Conservation (phyloP, 1,140 invertebrate species). For the Procambarus virginalis region DNA sequence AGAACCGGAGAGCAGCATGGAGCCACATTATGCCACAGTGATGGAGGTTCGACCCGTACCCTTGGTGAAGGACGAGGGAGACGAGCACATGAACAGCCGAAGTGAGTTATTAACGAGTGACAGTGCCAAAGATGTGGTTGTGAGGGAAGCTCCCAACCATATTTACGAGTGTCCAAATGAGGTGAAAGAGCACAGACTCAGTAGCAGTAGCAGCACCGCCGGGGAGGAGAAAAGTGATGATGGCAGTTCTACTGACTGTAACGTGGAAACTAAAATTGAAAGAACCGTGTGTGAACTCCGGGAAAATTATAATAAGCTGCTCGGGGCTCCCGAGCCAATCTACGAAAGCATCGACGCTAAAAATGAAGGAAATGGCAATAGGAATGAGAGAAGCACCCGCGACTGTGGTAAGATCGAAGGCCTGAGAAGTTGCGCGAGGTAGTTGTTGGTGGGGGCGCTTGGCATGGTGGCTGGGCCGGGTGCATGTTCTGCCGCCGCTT, state of each 20-base stretch:
- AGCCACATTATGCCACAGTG: slow-evolving; percentile 49
- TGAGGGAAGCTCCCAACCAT: slow-evolving; percentile 3
- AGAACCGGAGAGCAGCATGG: neutral
- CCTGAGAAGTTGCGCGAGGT: neutral
- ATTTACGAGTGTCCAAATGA: slow-evolving; percentile 24
- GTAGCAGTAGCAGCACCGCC: neutral
- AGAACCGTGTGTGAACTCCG: slow-evolving; percentile 11
- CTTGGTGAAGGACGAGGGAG: neutral
- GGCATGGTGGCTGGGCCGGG: neutral
- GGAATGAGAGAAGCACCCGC: slow-evolving; percentile 23
- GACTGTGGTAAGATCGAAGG: slow-evolving; percentile 55
- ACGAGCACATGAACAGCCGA: neutral
- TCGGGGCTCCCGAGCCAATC: slow-evolving; percentile 34
- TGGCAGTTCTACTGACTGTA: neutral
- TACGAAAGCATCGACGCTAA: slow-evolving; percentile 56
- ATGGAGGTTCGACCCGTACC: slow-evolving; percentile 21
- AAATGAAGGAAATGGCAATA: slow-evolving; percentile 24
- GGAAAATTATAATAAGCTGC: slow-evolving; percentile 11
- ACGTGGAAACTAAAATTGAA: neutral
- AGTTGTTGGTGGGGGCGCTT: neutral
- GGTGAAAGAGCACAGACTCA: neutral
- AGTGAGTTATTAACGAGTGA: neutral
- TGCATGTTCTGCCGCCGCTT: neutral
- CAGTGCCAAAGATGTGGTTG: slow-evolving; percentile 2
- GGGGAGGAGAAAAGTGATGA: neutral